Base-by-base conservation (phyloP, 2,113 vertebrate genomes). In the Chroicocephalus ridibundus region DNA sequence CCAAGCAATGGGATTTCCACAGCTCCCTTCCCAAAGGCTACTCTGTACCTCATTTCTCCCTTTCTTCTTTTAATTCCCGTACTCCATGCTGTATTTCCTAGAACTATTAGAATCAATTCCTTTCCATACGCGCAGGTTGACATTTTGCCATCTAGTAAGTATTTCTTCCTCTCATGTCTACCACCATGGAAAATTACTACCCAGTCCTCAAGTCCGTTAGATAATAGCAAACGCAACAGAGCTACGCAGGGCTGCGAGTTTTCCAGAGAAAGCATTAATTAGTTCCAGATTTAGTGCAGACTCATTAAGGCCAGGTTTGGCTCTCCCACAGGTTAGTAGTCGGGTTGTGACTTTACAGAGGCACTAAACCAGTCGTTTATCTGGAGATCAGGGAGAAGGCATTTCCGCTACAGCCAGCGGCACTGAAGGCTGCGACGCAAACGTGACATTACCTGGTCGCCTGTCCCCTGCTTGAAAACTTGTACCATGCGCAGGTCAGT, bases 401-500 rank as follows among this genome's bases (percentile, higher is more conserved):
- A 12, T 15, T 51, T 65, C 54, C 22, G 13, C 46, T 17, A 0
- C 5, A 22, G 34, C 22, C 26, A 52, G 46, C 47, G n/a, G 47
- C 47, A 3, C 38, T 4, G 4, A 40, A 13, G 54, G 66, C 70
- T 62, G 44, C 1, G 11, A 32, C 5, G 17, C 55, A 74, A 36
- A 70, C 11, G 1, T 0, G 11, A 6, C 20, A 1, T 21, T 9
- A 16, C 7, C 22, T 27, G 31, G 17, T 42, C 1, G 0, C 27
- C 44, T 22, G 47, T 29, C 44, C 69, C 24, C 27, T 6, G 0
- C 31, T 62, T 16, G 15, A 15, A 6, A 34, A 34, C 24, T 29
- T n/a, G 2, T 5, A 27, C 61, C 3, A 0, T 1, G 26, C 36
- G 42, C 32, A 15, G 36, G n/a, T 21, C 42, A 51, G 5, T 21